These are phyloP conservation scores for Diorhabda carinulata DNA, from an alignment of 1,140 invertebrate genomes.

Conservation along the genomic window DNA sequence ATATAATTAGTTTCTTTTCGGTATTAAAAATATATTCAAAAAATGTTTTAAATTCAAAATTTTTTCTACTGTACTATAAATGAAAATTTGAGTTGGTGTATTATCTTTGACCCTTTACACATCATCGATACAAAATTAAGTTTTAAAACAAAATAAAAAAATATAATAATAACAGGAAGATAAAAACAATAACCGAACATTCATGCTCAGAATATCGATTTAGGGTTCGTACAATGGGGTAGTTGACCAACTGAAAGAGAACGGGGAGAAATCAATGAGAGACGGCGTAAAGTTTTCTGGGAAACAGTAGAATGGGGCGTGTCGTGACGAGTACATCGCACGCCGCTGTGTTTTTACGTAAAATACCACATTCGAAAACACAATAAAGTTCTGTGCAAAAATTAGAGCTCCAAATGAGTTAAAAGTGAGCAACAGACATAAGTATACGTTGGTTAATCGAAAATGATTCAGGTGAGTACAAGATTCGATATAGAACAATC, in stretches of 20 bases:
- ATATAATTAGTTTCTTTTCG: no score
- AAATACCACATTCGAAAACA: slow-evolving; percentile 14
- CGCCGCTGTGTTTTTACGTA: slow-evolving; percentile 14
- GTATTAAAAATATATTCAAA: no score
- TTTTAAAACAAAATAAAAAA: no score
- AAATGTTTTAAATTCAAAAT: no score
- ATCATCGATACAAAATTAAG: no score
- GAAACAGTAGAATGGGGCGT: slow-evolving; percentile 39
- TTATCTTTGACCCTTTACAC: no score
- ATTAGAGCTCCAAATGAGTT: slow-evolving; percentile 2
- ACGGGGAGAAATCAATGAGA: slow-evolving; percentile 31
- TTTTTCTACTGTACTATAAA: no score
- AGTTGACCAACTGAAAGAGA: slow-evolving; percentile 34
- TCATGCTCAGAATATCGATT: slow-evolving; percentile 26
- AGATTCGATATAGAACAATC: background rate
- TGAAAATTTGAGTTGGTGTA: no score
- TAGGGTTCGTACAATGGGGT: slow-evolving; percentile 28
- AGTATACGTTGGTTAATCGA: slow-evolving; percentile 6
- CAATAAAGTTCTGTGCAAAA: background rate
- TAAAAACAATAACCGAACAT: background rate
- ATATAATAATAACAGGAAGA: background rate
- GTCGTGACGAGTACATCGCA: slow-evolving; percentile 30
- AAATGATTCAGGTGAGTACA: slow-evolving; percentile 14
- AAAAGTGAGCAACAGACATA: slow-evolving; percentile 7
- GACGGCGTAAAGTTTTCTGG: slow-evolving; percentile 26